Conservation (phyloP, 2,888 invertebrate species). For the Eristalis tenax region DNA sequence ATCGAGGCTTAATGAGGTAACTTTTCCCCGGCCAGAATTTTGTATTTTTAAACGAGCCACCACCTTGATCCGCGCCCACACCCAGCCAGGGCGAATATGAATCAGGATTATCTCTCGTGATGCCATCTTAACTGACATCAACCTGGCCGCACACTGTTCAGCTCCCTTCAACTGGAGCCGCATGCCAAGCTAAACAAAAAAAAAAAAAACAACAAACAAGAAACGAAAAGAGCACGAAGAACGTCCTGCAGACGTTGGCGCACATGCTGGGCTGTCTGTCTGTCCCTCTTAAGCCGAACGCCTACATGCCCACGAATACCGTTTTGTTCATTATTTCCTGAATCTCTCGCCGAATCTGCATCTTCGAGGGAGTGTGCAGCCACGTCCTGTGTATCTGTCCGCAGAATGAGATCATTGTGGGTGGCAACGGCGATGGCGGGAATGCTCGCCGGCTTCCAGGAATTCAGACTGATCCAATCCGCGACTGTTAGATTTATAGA, state of each 20-base stretch:
- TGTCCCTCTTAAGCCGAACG: background rate
- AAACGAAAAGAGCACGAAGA: no score
- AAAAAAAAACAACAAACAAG: background rate
- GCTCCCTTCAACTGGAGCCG: background rate
- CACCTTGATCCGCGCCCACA: constrained; percentile 25
- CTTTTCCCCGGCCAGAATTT: background rate
- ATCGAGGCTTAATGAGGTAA: background rate
- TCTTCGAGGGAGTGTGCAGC: background rate
- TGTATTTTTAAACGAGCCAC: constrained; percentile 13
- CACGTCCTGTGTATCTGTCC: background rate
- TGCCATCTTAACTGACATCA: background rate
- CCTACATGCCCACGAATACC: background rate
- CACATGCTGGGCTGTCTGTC: background rate
- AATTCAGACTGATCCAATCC: background rate
- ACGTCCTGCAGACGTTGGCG: background rate
- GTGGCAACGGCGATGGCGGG: background rate
- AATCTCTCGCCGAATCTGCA: background rate
- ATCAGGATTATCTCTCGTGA: constrained; percentile 1
- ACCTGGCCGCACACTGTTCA: constrained; percentile 4
- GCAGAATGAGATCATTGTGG: background rate
- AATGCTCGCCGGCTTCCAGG: background rate
- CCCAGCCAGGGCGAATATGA: background rate
- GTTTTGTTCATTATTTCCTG: constrained; percentile 1
- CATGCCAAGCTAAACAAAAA: background rate
- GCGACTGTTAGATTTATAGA: background rate